A percentile compares a stretch with the other conserved stretches of the same genome.
These are phyloP conservation scores for Sebastolobus alascanus DNA, from an alignment of 2,797 vertebrate species.

Conservation along the genomic window DNA sequence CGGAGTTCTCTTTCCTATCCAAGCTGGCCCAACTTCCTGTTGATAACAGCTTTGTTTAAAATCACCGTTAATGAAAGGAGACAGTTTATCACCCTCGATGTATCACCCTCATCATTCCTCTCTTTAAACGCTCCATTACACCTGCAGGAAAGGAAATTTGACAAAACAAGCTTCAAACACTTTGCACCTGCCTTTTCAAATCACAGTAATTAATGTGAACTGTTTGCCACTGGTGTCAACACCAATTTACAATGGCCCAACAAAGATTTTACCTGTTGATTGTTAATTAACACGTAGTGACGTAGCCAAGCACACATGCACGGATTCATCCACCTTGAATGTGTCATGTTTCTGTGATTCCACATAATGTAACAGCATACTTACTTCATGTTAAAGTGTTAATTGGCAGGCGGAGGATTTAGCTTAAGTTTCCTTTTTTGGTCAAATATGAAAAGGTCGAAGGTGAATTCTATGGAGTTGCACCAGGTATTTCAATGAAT, in stretches of 20 bases:
- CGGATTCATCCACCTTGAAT: background rate
- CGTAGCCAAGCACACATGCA: background rate
- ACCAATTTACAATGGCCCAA: slow-evolving; percentile 23
- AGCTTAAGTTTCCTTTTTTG: background rate
- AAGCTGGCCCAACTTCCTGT: slow-evolving; percentile 6
- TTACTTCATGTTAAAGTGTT: background rate
- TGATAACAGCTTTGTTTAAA: slow-evolving; percentile 42
- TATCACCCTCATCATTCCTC: slow-evolving; percentile 24
- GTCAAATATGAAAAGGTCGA: background rate
- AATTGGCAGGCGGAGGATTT: background rate
- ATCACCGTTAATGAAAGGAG: slow-evolving; percentile 41
- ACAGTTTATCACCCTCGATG: slow-evolving; percentile 32
- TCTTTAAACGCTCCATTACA: slow-evolving; percentile 46
- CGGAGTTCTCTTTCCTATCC: background rate
- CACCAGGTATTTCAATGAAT: slow-evolving; percentile 44
- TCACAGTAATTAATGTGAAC: slow-evolving; percentile 38
- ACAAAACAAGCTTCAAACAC: slow-evolving; percentile 32
- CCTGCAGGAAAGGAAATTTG: slow-evolving; percentile 20
- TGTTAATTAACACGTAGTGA: background rate
- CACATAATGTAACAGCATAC: background rate
- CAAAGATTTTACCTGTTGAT: slow-evolving; percentile 16
- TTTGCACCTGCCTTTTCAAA: slow-evolving; percentile 38
- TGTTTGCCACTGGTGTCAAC: slow-evolving; percentile 31
- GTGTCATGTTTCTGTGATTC: background rate
- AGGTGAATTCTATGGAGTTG: background rate